Conservation (phyloP, 2,797 vertebrate species). For the Synanceia verrucosa region DNA sequence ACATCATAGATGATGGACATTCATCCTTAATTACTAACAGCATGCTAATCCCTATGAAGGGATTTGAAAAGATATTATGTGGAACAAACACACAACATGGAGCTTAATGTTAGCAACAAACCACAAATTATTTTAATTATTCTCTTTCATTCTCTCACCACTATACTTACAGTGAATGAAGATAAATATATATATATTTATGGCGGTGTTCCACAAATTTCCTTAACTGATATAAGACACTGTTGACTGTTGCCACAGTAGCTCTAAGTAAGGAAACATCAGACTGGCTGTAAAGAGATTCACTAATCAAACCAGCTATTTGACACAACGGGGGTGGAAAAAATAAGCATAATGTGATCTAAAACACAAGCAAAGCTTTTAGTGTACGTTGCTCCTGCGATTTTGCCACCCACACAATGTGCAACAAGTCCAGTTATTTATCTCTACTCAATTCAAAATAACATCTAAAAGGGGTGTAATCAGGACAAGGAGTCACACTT, state of each 20-base stretch:
- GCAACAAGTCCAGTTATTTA: neutral
- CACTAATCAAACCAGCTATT: neutral
- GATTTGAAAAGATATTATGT: neutral
- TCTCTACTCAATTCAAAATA: neutral
- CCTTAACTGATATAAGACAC: neutral
- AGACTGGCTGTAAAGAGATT: neutral
- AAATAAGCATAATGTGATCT: neutral
- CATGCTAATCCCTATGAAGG: neutral
- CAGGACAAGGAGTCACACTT: constrained; percentile 6
- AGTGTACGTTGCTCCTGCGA: neutral
- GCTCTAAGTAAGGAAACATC: neutral
- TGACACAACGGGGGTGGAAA: neutral
- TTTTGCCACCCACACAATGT: neutral
- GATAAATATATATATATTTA: neutral
- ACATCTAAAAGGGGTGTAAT: neutral
- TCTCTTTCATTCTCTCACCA: neutral
- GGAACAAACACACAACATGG: neutral
- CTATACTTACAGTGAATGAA: neutral
- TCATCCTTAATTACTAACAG: neutral
- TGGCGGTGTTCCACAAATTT: neutral
- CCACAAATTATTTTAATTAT: no score
- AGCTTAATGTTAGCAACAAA: neutral
- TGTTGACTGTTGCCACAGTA: neutral
- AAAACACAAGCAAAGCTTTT: neutral
- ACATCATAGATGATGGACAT: neutral